Evolutionary conservation across 35 echinoderm and acorn worm genomes (phyloP).

Genomic region (Heliocidaris erythrogramma): DNA sequence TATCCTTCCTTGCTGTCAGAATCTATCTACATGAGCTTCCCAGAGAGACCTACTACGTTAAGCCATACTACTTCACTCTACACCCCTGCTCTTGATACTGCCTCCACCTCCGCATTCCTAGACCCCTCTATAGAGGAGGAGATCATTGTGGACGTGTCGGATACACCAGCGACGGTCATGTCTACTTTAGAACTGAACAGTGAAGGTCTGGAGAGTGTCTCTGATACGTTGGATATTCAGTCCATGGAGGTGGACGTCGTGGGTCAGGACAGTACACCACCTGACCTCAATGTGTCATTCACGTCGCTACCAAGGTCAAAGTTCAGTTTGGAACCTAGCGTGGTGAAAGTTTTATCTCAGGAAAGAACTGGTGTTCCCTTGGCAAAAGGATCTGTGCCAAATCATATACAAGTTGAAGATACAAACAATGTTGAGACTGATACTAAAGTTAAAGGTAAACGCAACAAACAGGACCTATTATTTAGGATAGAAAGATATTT

Average conservation of each 20-base stretch:
- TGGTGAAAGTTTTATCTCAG: slow-evolving; percentile 42
- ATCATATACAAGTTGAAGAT: slow-evolving; percentile 11
- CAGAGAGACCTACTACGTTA: slow-evolving; percentile 14
- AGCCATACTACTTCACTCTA: background rate
- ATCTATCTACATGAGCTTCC: slow-evolving; percentile 44
- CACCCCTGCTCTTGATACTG: slow-evolving; percentile 56
- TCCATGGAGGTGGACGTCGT: slow-evolving; percentile 91
- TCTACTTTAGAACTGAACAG: slow-evolving; percentile 44
- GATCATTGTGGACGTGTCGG: slow-evolving; percentile 50
- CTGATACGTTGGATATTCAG: slow-evolving; percentile 80
- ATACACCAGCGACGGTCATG: slow-evolving; percentile 37
- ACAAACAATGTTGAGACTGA: slow-evolving; percentile 15
- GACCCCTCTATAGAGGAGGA: slow-evolving; percentile 22
- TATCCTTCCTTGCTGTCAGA: slow-evolving; percentile 50
- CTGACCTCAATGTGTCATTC: slow-evolving; percentile 80
- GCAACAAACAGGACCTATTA: background rate
- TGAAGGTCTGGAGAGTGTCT: slow-evolving; percentile 59
- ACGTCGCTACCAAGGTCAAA: slow-evolving; percentile 70
- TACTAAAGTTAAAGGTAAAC: background rate
- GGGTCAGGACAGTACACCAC: slow-evolving; percentile 65
- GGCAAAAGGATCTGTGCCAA: background rate
- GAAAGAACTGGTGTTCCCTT: slow-evolving; percentile 44
- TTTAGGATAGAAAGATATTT: background rate
- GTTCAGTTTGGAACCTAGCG: slow-evolving; percentile 70
- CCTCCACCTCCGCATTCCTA: slow-evolving; percentile 44